Percentiles rank a stretch among this genome's conserved stretches.
Conservation (phyloP, 1,140 invertebrate species). For the Bombyx mori region ASM3026992v2 NC_085110.1:17749501-17750000, state of each 20-base stretch:
- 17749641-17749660: conserved; percentile 49
- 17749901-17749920: no score
- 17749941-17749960: no score
- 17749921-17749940: no score
- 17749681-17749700: conserved; percentile 39
- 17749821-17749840: conserved; percentile 18
- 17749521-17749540: conserved; percentile 61
- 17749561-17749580: not conserved
- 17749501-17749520: conserved; percentile 68
- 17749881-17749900: no score
- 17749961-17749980: no score
- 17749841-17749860: not conserved
- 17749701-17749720: conserved; percentile 52
- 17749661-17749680: conserved; percentile 63
- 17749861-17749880: not conserved
- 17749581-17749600: conserved; percentile 6
- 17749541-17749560: conserved; percentile 56
- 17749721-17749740: conserved; percentile 61
- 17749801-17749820: not conserved
- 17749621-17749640: conserved; percentile 53
- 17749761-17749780: conserved; percentile 19
- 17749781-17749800: conserved; percentile 1
- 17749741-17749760: conserved; percentile 32
- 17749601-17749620: conserved; percentile 27
- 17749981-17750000: no score